Evolutionary conservation across 1,140 invertebrate species (phyloP), one percentile per base, ranked within the genome.

Genomic region (Zaprionus davidi): DNA sequence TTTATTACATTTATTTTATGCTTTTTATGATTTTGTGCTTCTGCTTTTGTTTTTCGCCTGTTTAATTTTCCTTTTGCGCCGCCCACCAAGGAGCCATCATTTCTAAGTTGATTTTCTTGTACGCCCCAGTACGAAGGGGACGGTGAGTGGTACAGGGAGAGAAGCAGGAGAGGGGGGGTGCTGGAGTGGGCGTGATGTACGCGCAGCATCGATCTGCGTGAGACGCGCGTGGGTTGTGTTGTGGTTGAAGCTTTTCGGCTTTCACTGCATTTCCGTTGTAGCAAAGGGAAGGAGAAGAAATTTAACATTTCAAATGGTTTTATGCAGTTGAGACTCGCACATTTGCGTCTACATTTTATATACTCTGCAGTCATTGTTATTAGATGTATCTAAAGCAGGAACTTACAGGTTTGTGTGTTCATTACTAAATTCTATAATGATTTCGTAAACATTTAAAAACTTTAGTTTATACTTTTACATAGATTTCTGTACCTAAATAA

Each of bases 31-130:
- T 87, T 83, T 80, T 87, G 64, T 80, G 84, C 80, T 68, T 88
- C 71, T 87, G 79, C 79, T 65, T 70, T 72, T 53, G 58, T 79
- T 57, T 46, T 68, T 60, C 55, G 58, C 59, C 22, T 78, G 85
- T 82, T 90, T 90, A 90, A 90, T 85, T 90, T 85, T 79, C 66
- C 71, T 63, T 68, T 65, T 69, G 79, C 63, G 38, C 75, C 78
- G 38, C 75, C 78, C 82, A 81, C 79, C 75, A 79, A 90, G 85
- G 85, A 85, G 64, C 70, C 86, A 90, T 90, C 81, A 90, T 70
- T 90, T 90, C 85, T 90, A 90, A 90, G 85, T 90, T 90, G 85
- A 82, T 90, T 90, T 90, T 90, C 85, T 90, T 90, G 85, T 90
- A 79, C 28, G 58, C 22, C 56, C 13, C 56, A 20, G 24, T 12